These are phyloP conservation scores for Calliphora vomitoria DNA, from an alignment of 2,888 invertebrate species.

Conservation along the genomic window DNA sequence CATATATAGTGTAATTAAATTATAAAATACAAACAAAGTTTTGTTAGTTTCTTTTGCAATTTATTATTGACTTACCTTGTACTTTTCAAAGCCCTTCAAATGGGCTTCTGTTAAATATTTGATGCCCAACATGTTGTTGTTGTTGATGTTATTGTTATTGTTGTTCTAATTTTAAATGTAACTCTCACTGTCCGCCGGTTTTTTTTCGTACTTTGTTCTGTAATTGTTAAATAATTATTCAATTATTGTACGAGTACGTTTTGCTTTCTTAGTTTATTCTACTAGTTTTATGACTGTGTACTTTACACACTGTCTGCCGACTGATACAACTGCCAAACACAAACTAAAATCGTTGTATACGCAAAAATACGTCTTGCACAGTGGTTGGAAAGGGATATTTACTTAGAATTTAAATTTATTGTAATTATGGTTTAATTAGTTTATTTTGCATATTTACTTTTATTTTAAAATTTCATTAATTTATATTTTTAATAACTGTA, in stretches of 20 bases:
- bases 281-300: constrained; percentile 47
- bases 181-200: constrained; percentile 13
- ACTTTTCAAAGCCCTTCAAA: constrained; percentile 84
- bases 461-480: not conserved
- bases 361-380: constrained; percentile 55
- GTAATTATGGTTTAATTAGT: too few relatives aligned
- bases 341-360: constrained; percentile 43
- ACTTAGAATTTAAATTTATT: not conserved
- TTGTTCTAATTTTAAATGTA: constrained; percentile 17
- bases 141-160: not conserved
- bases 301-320: constrained; percentile 58
- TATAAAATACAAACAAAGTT: constrained; percentile 18
- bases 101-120: constrained; percentile 84
- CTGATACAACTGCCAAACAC: constrained; percentile 26
- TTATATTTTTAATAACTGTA: not conserved
- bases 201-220: constrained; percentile 8
- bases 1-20: constrained; percentile 42
- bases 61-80: constrained; percentile 82
- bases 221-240: constrained; percentile 48
- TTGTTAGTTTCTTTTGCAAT: not conserved
- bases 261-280: constrained; percentile 30
- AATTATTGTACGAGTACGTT: constrained; percentile 22
- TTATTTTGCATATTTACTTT: not conserved
- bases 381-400: not conserved
- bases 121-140: constrained; percentile 81